Conservation (phyloP, 2,888 invertebrate genomes). For the Pristionchus japonicus region DNA sequence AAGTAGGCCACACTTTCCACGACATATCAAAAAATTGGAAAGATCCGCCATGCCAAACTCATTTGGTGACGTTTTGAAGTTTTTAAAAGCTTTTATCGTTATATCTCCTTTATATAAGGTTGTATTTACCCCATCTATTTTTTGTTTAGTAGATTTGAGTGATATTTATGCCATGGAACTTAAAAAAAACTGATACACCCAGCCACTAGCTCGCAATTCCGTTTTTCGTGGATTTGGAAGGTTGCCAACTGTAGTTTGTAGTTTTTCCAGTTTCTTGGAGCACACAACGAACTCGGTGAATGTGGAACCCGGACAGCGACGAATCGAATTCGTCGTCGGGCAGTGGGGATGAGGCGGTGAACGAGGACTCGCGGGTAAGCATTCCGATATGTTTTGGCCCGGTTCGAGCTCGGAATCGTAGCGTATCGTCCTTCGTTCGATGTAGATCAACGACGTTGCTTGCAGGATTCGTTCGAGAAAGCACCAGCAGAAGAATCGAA, state of each 20-base stretch:
- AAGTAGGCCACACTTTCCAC: background rate
- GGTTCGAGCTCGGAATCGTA: background rate
- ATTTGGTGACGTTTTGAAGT: background rate
- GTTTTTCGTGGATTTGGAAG: constrained; percentile 10
- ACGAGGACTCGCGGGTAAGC: constrained; percentile 36
- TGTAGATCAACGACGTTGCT: background rate
- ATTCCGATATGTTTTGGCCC: background rate
- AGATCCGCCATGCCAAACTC: background rate
- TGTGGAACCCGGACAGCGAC: constrained; percentile 44
- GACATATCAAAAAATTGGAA: background rate
- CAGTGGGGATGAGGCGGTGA: constrained; percentile 38
- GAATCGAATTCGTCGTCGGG: constrained; percentile 47
- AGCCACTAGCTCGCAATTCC: background rate
- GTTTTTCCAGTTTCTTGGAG: constrained; percentile 22
- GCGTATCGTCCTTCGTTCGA: background rate
- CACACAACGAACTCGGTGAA: constrained; percentile 22
- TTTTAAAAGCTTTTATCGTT: background rate
- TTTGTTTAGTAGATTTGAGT: background rate
- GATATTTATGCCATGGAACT: too few species aligned
- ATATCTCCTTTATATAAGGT: background rate
- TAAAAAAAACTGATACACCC: background rate
- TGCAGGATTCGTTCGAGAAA: background rate
- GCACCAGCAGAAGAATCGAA: constrained; percentile 14
- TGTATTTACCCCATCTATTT: background rate
- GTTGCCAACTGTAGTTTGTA: constrained; percentile 46